These are phyloP conservation scores for Cladopsammia gracilis DNA, from an alignment of 64 coral and sea anemone species.

Conservation along the genomic window DNA sequence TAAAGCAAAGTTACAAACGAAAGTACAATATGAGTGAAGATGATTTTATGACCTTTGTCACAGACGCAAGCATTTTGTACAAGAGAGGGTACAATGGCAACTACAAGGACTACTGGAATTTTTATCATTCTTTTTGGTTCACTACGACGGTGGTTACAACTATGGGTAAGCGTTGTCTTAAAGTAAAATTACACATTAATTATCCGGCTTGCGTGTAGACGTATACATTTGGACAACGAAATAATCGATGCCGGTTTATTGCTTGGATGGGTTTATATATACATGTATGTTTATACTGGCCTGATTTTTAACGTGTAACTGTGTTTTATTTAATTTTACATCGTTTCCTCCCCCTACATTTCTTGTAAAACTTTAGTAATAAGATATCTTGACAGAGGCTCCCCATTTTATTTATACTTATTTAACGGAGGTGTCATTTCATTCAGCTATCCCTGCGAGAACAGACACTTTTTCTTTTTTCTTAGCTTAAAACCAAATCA, in stretches of 20 bases:
- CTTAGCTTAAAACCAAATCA: too few relatives aligned
- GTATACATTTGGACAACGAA: background rate
- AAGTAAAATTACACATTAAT: background rate
- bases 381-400: too few relatives aligned
- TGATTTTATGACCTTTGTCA: slow-evolving; percentile 49
- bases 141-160: slow-evolving; percentile 79
- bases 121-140: slow-evolving; percentile 93
- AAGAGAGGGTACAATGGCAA: slow-evolving; percentile 53
- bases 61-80: slow-evolving; percentile 53
- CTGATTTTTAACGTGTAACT: too few relatives aligned
- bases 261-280: too few relatives aligned
- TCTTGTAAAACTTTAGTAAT: too few relatives aligned
- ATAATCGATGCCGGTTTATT: background rate
- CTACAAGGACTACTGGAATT: slow-evolving; percentile 81
- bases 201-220: background rate
- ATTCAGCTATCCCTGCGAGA: too few relatives aligned
- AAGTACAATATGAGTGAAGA: slow-evolving; percentile 77
- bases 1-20: slow-evolving; percentile 42
- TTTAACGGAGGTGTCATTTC: too few relatives aligned
- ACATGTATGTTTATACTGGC: too few relatives aligned
- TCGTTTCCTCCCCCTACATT: too few relatives aligned
- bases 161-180: slow-evolving; percentile 71
- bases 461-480: too few relatives aligned
- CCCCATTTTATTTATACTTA: too few relatives aligned
- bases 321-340: too few relatives aligned